Evolutionary conservation across 2,888 invertebrate species (phyloP).

Genomic region (Anorthoa munda): DNA sequence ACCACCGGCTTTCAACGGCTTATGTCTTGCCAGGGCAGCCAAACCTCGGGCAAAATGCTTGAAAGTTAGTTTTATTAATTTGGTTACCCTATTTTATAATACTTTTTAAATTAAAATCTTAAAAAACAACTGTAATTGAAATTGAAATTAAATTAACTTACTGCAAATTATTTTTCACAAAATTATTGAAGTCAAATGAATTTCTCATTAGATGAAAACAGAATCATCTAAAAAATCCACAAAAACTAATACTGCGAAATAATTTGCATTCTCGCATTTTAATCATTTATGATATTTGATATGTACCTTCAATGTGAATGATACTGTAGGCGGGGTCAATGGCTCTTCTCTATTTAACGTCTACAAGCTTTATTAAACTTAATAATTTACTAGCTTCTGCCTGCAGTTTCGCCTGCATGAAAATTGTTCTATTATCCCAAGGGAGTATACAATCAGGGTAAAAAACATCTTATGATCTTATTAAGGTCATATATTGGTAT

Average conservation of each 20-base stretch:
- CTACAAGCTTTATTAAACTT: slow-evolving; percentile 13
- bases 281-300: slow-evolving; percentile 40
- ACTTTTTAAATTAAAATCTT: too few species aligned
- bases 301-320: slow-evolving; percentile 6
- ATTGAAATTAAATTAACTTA: neutral
- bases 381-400: neutral
- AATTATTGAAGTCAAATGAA: neutral
- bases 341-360: neutral
- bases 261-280: slow-evolving; percentile 26
- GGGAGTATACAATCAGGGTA: too few species aligned
- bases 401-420: too few species aligned
- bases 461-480: too few species aligned
- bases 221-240: neutral
- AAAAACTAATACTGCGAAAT: slow-evolving; percentile 3
- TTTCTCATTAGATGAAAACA: neutral
- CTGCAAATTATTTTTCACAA: neutral
- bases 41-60: too few species aligned
- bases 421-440: too few species aligned
- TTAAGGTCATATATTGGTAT: too few species aligned
- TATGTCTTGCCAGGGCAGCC: too few species aligned
- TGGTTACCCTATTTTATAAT: too few species aligned
- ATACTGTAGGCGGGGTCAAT: slow-evolving; percentile 18
- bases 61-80: too few species aligned
- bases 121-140: neutral
- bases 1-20: too few species aligned